Conservation (phyloP, 2,113 vertebrate genomes). For the Catharus fuscescens region DNA sequence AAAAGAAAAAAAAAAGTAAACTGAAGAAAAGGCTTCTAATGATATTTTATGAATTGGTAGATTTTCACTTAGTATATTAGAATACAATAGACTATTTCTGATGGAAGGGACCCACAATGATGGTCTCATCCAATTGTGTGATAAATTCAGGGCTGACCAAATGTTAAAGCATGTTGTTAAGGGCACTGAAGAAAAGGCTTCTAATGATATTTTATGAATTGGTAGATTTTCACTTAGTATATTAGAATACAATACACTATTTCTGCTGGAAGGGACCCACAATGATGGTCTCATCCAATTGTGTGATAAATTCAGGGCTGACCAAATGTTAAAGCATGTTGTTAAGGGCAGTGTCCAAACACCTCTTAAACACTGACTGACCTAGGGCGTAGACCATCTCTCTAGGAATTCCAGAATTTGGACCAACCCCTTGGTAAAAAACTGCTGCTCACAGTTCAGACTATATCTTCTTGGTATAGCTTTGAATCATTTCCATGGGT, state of each 20-base stretch:
- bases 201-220: neutral
- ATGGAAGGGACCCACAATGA: neutral
- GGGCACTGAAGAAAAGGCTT: neutral
- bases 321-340: neutral
- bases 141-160: neutral
- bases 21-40: neutral
- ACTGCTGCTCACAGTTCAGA: neutral
- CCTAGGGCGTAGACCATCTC: neutral
- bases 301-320: neutral
- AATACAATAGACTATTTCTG: neutral
- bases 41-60: neutral
- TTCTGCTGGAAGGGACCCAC: neutral
- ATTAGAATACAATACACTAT: neutral
- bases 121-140: neutral
- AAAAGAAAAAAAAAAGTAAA: neutral
- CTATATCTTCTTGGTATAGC: neutral
- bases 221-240: neutral
- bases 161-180: neutral
- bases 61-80: neutral
- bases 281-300: neutral
- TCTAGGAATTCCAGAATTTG: neutral
- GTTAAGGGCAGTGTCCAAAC: neutral
- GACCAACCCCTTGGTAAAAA: rapidly evolving
- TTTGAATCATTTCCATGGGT: neutral
- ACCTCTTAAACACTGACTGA: neutral